These are phyloP conservation scores for Synergus itoensis DNA, from an alignment of 2,888 invertebrate genomes.

Conservation along the genomic window DNA sequence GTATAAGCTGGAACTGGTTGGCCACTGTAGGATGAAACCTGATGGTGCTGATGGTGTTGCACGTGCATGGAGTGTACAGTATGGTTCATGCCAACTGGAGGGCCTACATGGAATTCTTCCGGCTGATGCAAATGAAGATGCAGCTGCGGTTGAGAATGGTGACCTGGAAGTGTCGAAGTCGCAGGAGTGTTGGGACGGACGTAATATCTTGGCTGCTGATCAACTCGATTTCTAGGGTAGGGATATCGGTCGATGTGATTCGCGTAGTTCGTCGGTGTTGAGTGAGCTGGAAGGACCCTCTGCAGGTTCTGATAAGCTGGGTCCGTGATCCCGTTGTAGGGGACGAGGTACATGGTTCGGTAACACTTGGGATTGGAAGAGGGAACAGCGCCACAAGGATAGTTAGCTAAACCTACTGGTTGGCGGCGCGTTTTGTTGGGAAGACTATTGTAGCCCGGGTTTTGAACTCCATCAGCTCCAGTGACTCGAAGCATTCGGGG, in stretches of 20 bases:
- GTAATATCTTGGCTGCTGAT: constrained; percentile 66
- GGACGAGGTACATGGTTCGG: constrained; percentile 76
- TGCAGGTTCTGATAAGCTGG: constrained; percentile 76
- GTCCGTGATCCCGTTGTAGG: constrained; percentile 72
- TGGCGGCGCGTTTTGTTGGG: constrained; percentile 54
- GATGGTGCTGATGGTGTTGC: constrained; percentile 65
- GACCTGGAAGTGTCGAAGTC: constrained; percentile 43
- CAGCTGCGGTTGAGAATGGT: constrained; percentile 60
- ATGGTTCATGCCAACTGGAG: constrained; percentile 48
- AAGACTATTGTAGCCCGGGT: constrained; percentile 62
- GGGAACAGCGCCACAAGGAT: constrained; percentile 64
- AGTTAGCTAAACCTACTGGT: constrained; percentile 59
- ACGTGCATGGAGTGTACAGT: constrained; percentile 63
- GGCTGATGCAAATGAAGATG: constrained; percentile 74
- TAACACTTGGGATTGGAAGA: constrained; percentile 70
- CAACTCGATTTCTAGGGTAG: constrained; percentile 66
- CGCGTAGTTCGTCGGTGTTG: constrained; percentile 70
- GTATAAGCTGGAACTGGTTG: constrained; percentile 62
- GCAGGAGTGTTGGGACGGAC: constrained; percentile 62
- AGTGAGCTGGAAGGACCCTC: constrained; percentile 69
- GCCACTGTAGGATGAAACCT: constrained; percentile 59
- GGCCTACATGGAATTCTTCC: constrained; percentile 66
- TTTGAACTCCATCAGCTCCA: constrained; percentile 60
- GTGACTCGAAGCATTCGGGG: constrained; percentile 67
- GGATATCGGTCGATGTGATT: constrained; percentile 74